phyloP scores from a whole-genome alignment of 2,797 vertebrate genomes.

The Zenarchopterus dispar region DNA sequence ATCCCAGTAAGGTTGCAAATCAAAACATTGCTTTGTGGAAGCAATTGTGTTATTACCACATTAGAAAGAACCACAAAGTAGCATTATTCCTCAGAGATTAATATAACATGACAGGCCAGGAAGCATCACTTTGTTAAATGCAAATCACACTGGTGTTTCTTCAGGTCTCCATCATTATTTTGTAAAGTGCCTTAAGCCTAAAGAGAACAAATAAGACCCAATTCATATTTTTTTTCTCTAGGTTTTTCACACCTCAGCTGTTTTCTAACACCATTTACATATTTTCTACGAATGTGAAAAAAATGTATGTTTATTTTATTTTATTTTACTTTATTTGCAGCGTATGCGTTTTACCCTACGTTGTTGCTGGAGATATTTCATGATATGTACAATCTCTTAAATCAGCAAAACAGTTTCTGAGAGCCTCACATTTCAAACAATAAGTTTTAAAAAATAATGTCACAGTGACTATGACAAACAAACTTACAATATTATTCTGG shows the following conservation, averaged over 20 bases:
- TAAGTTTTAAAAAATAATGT: slow-evolving; percentile 27
- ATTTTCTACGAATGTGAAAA: slow-evolving; percentile 51
- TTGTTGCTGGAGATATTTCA: slow-evolving; percentile 59
- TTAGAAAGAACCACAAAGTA: slow-evolving; percentile 65
- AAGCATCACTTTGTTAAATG: slow-evolving; percentile 83
- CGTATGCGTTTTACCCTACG: slow-evolving; percentile 50
- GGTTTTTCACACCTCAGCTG: slow-evolving; percentile 73
- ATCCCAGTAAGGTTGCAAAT: slow-evolving; percentile 39
- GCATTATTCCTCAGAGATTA: slow-evolving; percentile 71
- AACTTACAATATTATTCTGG: slow-evolving; percentile 43
- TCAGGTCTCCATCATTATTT: slow-evolving; percentile 81
- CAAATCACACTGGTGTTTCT: slow-evolving; percentile 78
- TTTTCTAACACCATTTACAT: slow-evolving; percentile 73
- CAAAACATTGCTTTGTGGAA: slow-evolving; percentile 48
- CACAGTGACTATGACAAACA: slow-evolving; percentile 20
- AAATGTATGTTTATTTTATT: too few relatives aligned
- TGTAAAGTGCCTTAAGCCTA: slow-evolving; percentile 79
- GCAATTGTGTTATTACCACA: slow-evolving; percentile 71
- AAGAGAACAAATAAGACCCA: slow-evolving; percentile 76
- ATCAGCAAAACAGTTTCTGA: slow-evolving; percentile 57
- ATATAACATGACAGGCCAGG: slow-evolving; percentile 81
- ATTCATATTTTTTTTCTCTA: slow-evolving; percentile 66
- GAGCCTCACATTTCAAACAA: slow-evolving; percentile 41
- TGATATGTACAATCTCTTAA: slow-evolving; percentile 56
- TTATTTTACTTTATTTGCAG: slow-evolving; percentile 46